A percentile compares a stretch with the other conserved stretches of the same genome.
These are phyloP conservation scores for Hypomecis atomaria DNA, from an alignment of 2,888 invertebrate species.

Conservation along the genomic window DNA sequence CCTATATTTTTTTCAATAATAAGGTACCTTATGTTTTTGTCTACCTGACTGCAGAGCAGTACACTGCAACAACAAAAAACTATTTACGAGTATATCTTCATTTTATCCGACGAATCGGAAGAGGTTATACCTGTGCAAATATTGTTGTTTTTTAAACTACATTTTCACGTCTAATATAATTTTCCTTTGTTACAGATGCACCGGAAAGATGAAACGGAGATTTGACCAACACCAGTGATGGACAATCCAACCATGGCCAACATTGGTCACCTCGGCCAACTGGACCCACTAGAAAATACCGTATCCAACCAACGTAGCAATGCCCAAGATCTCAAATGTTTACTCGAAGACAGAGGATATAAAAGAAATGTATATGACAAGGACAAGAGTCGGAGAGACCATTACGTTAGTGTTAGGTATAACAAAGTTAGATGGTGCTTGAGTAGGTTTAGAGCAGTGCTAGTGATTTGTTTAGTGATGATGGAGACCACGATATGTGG, in stretches of 20 bases:
- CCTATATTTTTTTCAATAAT: too few species aligned
- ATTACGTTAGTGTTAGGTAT: slow-evolving; percentile 58
- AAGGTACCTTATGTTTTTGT: too few species aligned
- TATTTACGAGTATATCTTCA: too few species aligned
- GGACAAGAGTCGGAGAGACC: slow-evolving; percentile 62
- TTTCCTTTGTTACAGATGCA: slow-evolving; percentile 73
- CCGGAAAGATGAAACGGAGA: slow-evolving; percentile 64
- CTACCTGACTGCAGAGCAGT: too few species aligned
- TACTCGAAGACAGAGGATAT: slow-evolving; percentile 79
- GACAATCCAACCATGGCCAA: slow-evolving; percentile 58
- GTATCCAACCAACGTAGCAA: slow-evolving; percentile 57
- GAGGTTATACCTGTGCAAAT: too few species aligned
- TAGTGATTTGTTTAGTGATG: slow-evolving; percentile 70
- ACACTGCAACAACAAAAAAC: too few species aligned
- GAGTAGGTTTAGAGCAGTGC: slow-evolving; percentile 72
- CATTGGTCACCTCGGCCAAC: slow-evolving; percentile 45
- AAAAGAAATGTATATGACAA: slow-evolving; percentile 49
- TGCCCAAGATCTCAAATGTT: slow-evolving; percentile 74
- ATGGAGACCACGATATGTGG: slow-evolving; percentile 64
- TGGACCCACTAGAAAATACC: slow-evolving; percentile 67
- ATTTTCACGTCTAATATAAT: too few species aligned
- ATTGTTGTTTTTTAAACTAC: too few species aligned
- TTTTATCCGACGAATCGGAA: too few species aligned
- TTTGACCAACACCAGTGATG: slow-evolving; percentile 62
- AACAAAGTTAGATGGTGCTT: slow-evolving; percentile 70